A percentile compares a stretch with the other conserved stretches of the same genome.
phyloP scores from a whole-genome alignment of 2,888 invertebrate species.

The Rambutsinella grinnellia region DNA sequence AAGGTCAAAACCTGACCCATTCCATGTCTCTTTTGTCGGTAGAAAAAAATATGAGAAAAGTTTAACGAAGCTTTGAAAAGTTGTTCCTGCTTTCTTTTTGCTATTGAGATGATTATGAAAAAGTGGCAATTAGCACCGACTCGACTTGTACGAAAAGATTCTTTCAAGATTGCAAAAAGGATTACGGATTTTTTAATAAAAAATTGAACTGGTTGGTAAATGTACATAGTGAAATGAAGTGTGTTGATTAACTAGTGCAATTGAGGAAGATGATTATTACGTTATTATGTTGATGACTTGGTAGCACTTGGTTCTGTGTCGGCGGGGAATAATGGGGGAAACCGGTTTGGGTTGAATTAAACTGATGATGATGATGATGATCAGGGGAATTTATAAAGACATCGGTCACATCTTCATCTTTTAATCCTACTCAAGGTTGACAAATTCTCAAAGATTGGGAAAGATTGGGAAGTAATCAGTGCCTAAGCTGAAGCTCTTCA shows the following conservation, averaged over 20 bases:
- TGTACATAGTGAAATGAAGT: constrained; percentile 46
- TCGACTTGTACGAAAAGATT: constrained; percentile 4
- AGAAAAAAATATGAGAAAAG: not conserved
- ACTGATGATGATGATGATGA: no score
- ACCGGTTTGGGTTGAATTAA: constrained; percentile 36
- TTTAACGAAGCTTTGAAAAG: not conserved
- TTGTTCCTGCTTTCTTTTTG: not conserved
- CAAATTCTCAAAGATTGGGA: no score
- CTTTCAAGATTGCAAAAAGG: constrained; percentile 30
- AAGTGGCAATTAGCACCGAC: constrained; percentile 35
- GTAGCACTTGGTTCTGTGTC: constrained; percentile 15
- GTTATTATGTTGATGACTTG: constrained; percentile 28
- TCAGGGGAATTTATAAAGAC: no score
- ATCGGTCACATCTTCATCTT: no score
- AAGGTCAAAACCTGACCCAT: not conserved
- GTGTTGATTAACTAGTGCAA: constrained; percentile 45
- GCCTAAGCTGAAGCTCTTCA: not conserved
- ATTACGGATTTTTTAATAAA: constrained; percentile 4
- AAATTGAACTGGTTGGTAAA: no score
- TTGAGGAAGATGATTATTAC: constrained; percentile 35
- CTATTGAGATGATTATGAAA: constrained; percentile 32
- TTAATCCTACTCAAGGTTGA: no score
- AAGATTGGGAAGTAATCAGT: no score
- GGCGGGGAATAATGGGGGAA: constrained; percentile 27
- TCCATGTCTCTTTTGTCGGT: not conserved